Evolutionary conservation across 1,140 invertebrate species (phyloP), one percentile per base, ranked within the genome.

Genomic region (Cydia strobilella): DNA sequence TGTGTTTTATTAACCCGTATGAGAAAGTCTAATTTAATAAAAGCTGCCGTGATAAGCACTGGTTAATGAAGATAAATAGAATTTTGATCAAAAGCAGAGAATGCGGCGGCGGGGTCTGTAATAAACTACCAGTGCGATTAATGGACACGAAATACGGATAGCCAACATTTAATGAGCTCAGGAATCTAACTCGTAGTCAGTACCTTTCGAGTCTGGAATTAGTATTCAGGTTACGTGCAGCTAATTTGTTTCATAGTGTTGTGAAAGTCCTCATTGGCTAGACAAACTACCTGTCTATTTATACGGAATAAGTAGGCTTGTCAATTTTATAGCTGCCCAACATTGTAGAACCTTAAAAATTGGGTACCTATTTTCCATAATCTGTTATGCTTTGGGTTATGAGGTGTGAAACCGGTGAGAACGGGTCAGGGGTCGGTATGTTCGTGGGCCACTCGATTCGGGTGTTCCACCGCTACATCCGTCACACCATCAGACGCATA

Each of bases 11-110:
- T 81, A 77, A 82, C 85, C 87, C 89, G 86, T 87, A 89, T 89
- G 83, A 79, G 75, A 86, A 86, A 84, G 88, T 90, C 90, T 88
- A 89, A 90, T 90, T 87, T 85, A 88, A 89, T 90, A 87, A 83
- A 87, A 88, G 82, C 77, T 76, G 72, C 82, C 81, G 76, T 83
- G 80, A 80, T 85, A 87, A 86, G 79, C 76, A 81, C 79, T 77
- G 81, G 76, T 80, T 85, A 91, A 91, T 84, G 85, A 90, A 88
- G 87, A 91, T 86, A 81, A 88, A 91, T 91, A 84, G 82, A 84
- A 76, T 79, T 86, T 86, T 87, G 84, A 88, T 89, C 83, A 81
- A 80, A 81, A 65, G 63, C 63, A 31, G 63, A 65, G 63, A 65
- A 65, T 65, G 63, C 63, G 25, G 63, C 63, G 25, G 63, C 25